phyloP scores from a whole-genome alignment of 2,113 vertebrate species.

The Accipiter virgatus region DNA sequence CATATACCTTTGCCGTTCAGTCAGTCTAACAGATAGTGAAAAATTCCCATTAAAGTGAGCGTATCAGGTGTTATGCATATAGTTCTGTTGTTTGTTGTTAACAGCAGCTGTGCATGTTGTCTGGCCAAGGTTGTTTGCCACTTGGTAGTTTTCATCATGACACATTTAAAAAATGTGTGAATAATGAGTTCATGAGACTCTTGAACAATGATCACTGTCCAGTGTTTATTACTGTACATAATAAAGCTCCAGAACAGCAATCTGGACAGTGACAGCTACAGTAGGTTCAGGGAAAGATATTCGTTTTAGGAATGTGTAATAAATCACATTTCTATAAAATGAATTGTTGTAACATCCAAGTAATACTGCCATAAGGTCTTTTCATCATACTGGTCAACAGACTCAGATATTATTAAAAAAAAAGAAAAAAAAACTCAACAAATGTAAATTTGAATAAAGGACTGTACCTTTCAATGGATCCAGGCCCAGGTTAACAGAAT shows the following conservation, averaged over 20 bases:
- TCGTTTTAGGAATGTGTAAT: background rate
- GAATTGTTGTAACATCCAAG: background rate
- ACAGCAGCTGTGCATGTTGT: background rate
- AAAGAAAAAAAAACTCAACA: background rate
- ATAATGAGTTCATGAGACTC: background rate
- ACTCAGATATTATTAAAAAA: background rate
- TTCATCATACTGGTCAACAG: background rate
- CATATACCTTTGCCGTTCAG: background rate
- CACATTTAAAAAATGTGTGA: background rate
- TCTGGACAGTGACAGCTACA: background rate
- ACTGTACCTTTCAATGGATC: background rate
- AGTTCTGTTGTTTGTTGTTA: background rate
- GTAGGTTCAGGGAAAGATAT: background rate
- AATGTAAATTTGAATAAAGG: background rate
- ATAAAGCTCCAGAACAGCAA: background rate
- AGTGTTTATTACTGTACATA: background rate
- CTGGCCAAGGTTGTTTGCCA: background rate
- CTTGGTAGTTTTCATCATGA: background rate
- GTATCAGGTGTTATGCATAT: background rate
- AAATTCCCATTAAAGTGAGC: background rate
- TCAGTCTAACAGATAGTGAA: background rate
- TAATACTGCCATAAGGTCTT: background rate
- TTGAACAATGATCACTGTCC: background rate
- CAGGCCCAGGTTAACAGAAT: background rate
- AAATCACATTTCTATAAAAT: background rate